Evolutionary conservation across 2,888 invertebrate genomes (phyloP).

Genomic region (Cephus rjabovi): DNA sequence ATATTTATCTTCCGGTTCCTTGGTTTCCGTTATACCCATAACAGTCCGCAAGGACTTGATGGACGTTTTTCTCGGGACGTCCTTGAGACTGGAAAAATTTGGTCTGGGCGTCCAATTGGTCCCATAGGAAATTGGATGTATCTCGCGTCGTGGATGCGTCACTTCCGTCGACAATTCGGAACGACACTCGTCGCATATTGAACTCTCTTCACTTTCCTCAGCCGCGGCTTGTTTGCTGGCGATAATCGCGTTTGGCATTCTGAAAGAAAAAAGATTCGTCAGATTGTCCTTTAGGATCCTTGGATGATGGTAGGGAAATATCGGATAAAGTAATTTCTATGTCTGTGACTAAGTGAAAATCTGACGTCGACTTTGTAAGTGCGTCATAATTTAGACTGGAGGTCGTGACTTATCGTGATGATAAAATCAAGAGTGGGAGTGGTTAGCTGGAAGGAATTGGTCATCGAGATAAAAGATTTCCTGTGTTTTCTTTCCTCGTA

Average conservation of each 20-base stretch:
- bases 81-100: slow-evolving; percentile 34
- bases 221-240: slow-evolving; percentile 22
- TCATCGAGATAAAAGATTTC: not conserved
- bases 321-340: not conserved
- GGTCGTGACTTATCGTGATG: not conserved
- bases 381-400: not conserved
- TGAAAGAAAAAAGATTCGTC: not conserved
- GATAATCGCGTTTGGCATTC: slow-evolving; percentile 11
- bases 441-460: not conserved
- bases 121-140: slow-evolving; percentile 47
- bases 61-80: slow-evolving; percentile 39
- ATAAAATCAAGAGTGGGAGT: not conserved
- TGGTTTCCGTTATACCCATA: slow-evolving; percentile 30
- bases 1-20: slow-evolving; percentile 27
- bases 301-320: not conserved
- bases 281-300: not conserved
- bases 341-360: not conserved
- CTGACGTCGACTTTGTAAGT: not conserved
- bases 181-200: slow-evolving; percentile 43
- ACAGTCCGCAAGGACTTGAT: slow-evolving; percentile 42
- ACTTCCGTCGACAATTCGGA: slow-evolving; percentile 43
- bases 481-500: not conserved
- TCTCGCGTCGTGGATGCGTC: slow-evolving; percentile 22
- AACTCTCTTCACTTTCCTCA: slow-evolving; percentile 41
- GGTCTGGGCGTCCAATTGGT: slow-evolving; percentile 50